These are phyloP conservation scores for Cephalopterus ornatus DNA, from an alignment of 2,113 vertebrate genomes.

Conservation along the genomic window DNA sequence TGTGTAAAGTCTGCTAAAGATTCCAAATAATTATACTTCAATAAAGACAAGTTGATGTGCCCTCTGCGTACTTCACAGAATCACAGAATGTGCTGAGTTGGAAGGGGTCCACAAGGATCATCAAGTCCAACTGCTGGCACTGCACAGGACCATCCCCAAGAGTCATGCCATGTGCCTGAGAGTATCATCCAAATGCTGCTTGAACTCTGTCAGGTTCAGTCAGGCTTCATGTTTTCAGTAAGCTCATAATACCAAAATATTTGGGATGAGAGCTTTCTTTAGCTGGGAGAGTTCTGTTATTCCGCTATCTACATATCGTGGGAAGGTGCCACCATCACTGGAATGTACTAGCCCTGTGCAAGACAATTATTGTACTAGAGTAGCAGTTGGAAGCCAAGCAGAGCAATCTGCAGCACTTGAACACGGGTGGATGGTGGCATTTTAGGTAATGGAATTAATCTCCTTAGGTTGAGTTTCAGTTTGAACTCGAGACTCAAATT, in stretches of 20 bases:
- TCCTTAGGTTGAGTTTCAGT: not conserved
- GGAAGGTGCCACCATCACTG: rapidly evolving
- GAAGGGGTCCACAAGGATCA: not conserved
- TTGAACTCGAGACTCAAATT: not conserved
- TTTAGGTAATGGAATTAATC: not conserved
- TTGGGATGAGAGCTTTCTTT: not conserved
- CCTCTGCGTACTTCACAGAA: not conserved
- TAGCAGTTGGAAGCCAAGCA: not conserved
- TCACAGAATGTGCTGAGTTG: not conserved
- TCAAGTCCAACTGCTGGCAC: not conserved
- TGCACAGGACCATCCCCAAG: not conserved
- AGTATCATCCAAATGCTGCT: not conserved
- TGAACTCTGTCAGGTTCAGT: not conserved
- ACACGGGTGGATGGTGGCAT: not conserved
- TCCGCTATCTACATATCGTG: not conserved
- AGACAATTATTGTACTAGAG: not conserved
- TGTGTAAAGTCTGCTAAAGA: not conserved
- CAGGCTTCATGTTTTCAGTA: not conserved
- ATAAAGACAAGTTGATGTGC: not conserved
- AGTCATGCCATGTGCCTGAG: not conserved
- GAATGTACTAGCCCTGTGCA: not conserved
- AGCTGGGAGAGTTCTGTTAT: not conserved
- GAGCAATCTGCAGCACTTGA: not conserved
- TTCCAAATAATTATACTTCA: not conserved
- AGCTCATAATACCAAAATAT: not conserved